Evolutionary conservation across 1,140 invertebrate species (phyloP), one percentile per base, ranked within the genome.

Genomic region (Scaptomyza hsui): DNA sequence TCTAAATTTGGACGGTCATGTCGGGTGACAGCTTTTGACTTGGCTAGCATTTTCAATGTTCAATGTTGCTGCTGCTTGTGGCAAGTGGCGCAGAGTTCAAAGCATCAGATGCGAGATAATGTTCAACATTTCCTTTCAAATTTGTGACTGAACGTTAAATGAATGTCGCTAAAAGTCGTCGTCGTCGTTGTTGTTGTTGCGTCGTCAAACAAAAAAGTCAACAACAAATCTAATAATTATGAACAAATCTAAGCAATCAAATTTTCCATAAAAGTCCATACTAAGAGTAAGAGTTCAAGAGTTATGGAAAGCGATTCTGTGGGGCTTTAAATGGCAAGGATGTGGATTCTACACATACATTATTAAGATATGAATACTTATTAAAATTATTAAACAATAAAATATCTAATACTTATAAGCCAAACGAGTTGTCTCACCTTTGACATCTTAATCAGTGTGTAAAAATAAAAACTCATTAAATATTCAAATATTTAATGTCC

Each of bases 1-100:
- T 85, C 81, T 88, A 85, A 85, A 85, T 88, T 85, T 85, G 82
- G 81, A 81, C 75, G 74, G 82, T 78, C 81, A 85, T 88, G 82
- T 88, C 65, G 48, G 73, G 73, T 88, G 82, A 88, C 81, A 88
- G 77, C 80, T 73, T 86, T 80, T 86, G 76, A 73, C 72, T 83
- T 76, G 81, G 81, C 67, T 64, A 70, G 74, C 80, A 29, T 79
- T 78, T 81, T 74, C 75, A 80, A 57, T 37, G 32, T 37, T 35
- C n/a, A n/a, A n/a, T 35, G 10, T 35, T 37, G 32, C 6, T 29
- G 26, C 6, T 5, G 24, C 51, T 51, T 79, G 80, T 61, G 64
- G 67, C 81, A 76, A 86, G 76, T 80, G 75, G 81, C 81, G 81
- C 81, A 48, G 61, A 81, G 80, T 86, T 85, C 80, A 85, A 86